A percentile compares a stretch with the other conserved stretches of the same genome.
These are phyloP conservation scores for Vanacampus margaritifer DNA, from an alignment of 2,113 vertebrate species.

Conservation along the genomic window DNA sequence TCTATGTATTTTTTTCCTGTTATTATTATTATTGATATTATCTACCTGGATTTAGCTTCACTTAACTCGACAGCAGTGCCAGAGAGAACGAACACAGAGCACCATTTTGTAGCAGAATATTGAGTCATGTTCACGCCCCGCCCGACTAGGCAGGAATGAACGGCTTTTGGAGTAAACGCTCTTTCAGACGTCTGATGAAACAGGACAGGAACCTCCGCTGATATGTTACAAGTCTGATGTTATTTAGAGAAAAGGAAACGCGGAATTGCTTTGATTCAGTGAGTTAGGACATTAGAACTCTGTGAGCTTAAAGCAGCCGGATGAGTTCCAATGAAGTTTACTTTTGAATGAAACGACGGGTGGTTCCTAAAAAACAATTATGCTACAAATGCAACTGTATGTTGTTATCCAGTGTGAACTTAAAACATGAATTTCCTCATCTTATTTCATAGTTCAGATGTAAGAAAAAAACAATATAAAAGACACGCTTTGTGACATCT, in stretches of 20 bases:
- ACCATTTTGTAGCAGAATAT: constrained; percentile 24
- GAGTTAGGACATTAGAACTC: constrained; percentile 15
- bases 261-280: constrained; percentile 18
- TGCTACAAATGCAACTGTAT: constrained; percentile 34
- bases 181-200: not conserved
- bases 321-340: not conserved
- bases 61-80: constrained; percentile 13
- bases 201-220: not conserved
- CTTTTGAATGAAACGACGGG: constrained; percentile 1
- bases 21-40: constrained; percentile 5
- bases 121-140: constrained; percentile 5
- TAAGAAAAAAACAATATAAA: constrained; percentile 21
- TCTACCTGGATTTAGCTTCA: constrained; percentile 30
- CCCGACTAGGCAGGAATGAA: not conserved
- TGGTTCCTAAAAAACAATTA: constrained; percentile 13
- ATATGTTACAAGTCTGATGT: constrained; percentile 21
- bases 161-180: not conserved
- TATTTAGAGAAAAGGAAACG: constrained; percentile 4
- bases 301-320: not conserved
- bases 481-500: constrained; percentile 24
- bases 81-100: constrained; percentile 19
- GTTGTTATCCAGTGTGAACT: constrained; percentile 52
- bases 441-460: constrained; percentile 17
- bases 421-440: constrained; percentile 33
- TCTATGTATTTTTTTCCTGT: not conserved